Evolutionary conservation across 2,113 vertebrate species (phyloP), one percentile per base, ranked within the genome.

Genomic region (Tricholaema leucomelas): DNA sequence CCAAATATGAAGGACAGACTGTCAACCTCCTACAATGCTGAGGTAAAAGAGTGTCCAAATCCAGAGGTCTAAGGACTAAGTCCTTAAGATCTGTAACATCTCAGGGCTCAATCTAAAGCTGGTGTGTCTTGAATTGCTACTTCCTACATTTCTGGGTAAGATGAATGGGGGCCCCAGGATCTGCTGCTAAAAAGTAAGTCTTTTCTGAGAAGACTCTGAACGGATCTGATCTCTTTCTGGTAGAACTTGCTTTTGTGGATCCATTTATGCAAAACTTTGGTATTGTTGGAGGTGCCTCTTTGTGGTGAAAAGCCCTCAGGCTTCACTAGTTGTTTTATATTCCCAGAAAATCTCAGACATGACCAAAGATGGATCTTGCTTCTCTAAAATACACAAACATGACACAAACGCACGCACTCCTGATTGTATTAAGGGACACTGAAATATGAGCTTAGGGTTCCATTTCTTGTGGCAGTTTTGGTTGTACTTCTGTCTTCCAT

Each of bases 261-360:
- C 10, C 2, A 20, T 44, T 61, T 60, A 24, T 30, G 16, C 2
- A 59, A 59, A 64, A 30, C 1, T 30, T 50, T 24, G 0, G 0
- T 54, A 78, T 59, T 63, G 18, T 58, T 46, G 10, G 12, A 52
- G 60, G 5, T 11, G 15, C 3, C 2, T 36, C 79, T 85, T 15
- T 20, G 5, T 15, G 18, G 4, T 16, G 14, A 6, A 55, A 70
- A 6, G 0, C 0, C 11, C 9, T 3, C 1, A 66, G 31, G 36
- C 2, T 31, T 46, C 24, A 9, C 3, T 13, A 24, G 10, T 19
- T 12, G 3, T 54, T 8, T 38, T 50, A 20, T 50, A 50, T 24
- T 24, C 48, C 23, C 48, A 3, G 20, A 38, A 61, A 72, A 72
- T 48, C n/a, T 63, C 35, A 35, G 12, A 64, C 1, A 0, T 5